Evolutionary conservation across 23 tunicate species (phyloP).

Genomic region (Diplosoma virens): DNA sequence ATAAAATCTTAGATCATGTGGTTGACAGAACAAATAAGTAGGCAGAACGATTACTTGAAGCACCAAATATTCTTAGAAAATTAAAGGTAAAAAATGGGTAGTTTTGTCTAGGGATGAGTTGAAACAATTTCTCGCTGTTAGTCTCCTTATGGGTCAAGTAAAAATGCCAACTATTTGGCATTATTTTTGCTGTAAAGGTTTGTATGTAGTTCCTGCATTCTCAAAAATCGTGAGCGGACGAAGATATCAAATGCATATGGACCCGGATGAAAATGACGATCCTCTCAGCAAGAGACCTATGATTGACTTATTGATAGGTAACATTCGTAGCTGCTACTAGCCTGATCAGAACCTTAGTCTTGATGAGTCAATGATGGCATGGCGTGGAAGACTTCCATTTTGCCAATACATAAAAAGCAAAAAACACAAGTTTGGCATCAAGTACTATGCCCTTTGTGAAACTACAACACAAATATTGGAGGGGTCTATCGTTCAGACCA

Average conservation of each 20-base stretch:
- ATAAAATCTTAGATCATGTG: too few species aligned
- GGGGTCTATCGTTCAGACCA: not conserved
- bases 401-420: not conserved
- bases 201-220: too few species aligned
- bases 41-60: too few species aligned
- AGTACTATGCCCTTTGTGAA: not conserved
- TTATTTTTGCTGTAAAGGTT: not conserved
- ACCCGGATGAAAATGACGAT: not conserved
- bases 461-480: not conserved
- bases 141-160: not conserved
- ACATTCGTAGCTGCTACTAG: too few species aligned
- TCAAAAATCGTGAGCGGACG: too few species aligned
- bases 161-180: not conserved
- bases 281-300: not conserved
- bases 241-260: not conserved
- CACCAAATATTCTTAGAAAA: not conserved
- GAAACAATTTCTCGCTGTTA: not conserved
- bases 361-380: not conserved
- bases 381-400: not conserved
- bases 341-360: not conserved
- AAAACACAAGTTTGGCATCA: not conserved
- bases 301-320: not conserved
- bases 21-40: too few species aligned
- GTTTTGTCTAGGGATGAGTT: too few species aligned
- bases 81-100: not conserved